Evolutionary conservation across 2,113 vertebrate species (phyloP).

Genomic region (Varanus komodoensis): DNA sequence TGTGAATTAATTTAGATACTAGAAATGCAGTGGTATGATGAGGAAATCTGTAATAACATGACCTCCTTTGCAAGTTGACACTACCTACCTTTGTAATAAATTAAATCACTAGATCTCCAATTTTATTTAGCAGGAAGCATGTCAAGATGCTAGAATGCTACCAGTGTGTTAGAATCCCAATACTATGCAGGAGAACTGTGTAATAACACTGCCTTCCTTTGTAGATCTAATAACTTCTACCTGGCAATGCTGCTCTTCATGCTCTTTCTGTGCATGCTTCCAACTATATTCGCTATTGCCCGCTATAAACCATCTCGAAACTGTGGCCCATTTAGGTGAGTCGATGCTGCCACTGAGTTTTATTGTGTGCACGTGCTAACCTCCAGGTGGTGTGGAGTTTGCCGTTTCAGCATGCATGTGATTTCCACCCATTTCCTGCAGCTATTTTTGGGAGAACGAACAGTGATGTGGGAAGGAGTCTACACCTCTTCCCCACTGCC

Average conservation of each 20-base stretch:
- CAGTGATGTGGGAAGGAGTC: background rate
- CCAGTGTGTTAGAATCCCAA: background rate
- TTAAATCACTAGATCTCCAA: background rate
- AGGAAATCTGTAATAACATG: background rate
- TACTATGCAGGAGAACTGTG: background rate
- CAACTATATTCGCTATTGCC: conserved; percentile 94
- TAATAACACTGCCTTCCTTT: conserved; percentile 27
- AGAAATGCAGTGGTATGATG: background rate
- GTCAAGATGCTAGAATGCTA: no score
- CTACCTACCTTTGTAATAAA: no score
- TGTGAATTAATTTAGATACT: background rate
- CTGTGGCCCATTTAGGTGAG: conserved; percentile 97
- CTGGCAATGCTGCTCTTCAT: conserved; percentile 96
- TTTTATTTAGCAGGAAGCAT: background rate
- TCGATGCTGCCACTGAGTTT: background rate
- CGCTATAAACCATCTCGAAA: conserved; percentile 90
- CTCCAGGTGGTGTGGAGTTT: background rate
- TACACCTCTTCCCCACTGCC: no score
- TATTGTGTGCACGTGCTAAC: background rate
- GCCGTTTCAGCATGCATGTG: background rate
- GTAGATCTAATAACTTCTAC: conserved; percentile 98
- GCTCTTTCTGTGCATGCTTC: conserved; percentile 97
- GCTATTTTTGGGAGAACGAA: background rate
- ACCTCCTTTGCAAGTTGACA: no score
- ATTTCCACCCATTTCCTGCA: background rate